Base-by-base conservation (phyloP, 2,888 invertebrate genomes). In the Cephalotes varians region DNA sequence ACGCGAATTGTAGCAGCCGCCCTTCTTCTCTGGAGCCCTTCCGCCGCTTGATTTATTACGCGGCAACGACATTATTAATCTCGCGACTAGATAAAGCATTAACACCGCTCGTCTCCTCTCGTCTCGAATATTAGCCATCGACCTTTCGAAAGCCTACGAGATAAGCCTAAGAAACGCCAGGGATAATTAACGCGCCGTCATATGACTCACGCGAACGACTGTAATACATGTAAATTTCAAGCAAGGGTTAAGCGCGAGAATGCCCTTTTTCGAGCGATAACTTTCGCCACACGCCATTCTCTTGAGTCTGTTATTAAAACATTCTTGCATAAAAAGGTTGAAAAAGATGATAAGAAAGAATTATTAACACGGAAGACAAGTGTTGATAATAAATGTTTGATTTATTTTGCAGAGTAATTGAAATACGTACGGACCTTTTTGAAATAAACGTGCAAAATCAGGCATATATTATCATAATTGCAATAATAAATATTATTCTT, bases 1-100 rank as follows among this genome's bases (percentile, higher is more conserved):
- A 84, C 77, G 72, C 74, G 83, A 81, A 69, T 58, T 25, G 5
- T 44, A 34, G 1, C 18, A n/a, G 34, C 3, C 73, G 18, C 60
- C 73, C 71, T 80, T 71, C 71, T 72, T 86, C 71, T 40, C 37
- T 60, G 74, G 65, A 77, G 65, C 60, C 51, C 65, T 72, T 83
- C 69, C 40, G 4, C 47, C 81, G 31, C 76, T 62, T 82, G 87
- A 85, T 89, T 86, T 87, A 89, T 85, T 82, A 83, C 82, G 65
- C 47, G 86, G 80, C 84, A 85, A 83, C 81, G 67, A 54, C 60
- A 44, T 88, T 86, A 87, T 89, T 88, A 83, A 85, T 64, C 56
- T 37, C 44, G 34, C 21, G 37, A 71, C 56, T 81, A 79, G 82
- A 84, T 79, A 79, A 84, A 58, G 82, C 47, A 76, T 81, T 60